A percentile compares a stretch with the other conserved stretches of the same genome.
These are phyloP conservation scores for Procambarus virginalis DNA, from an alignment of 1,140 invertebrate genomes.

Conservation along the genomic window DNA sequence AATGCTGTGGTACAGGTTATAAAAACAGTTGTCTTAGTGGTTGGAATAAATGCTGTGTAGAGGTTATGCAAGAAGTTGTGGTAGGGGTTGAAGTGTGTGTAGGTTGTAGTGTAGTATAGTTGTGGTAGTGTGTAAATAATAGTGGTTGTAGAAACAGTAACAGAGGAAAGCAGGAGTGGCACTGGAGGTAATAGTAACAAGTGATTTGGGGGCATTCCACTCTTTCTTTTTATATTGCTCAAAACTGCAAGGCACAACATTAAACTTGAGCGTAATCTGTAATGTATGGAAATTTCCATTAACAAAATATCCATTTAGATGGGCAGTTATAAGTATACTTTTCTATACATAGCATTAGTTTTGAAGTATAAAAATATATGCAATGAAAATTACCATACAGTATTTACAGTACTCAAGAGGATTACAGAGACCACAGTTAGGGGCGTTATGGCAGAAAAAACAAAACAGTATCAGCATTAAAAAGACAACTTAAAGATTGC, in stretches of 20 bases:
- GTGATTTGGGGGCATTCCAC: conserved; percentile 64
- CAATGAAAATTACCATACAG: conserved; percentile 64
- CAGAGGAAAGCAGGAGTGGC: not conserved
- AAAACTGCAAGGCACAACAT: conserved; percentile 65
- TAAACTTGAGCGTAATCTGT: conserved; percentile 64
- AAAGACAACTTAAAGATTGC: conserved; percentile 58
- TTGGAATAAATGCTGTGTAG: no score
- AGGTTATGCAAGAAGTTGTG: no score
- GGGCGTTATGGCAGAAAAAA: conserved; percentile 65
- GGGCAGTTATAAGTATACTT: conserved; percentile 9
- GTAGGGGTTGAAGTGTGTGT: no score
- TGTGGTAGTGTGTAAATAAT: not conserved
- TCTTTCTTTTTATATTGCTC: conserved; percentile 48
- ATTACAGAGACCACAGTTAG: conserved; percentile 62
- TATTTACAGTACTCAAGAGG: conserved; percentile 58
- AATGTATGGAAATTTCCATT: conserved; percentile 67
- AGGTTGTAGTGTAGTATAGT: not conserved
- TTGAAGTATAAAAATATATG: not conserved
- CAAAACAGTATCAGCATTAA: conserved; percentile 62
- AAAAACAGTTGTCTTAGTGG: no score
- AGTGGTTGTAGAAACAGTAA: not conserved
- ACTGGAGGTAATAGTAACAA: conserved; percentile 11
- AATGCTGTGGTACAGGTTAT: no score
- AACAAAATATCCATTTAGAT: not conserved
- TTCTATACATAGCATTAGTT: not conserved